Evolutionary conservation across 2,797 vertebrate species (phyloP).

Genomic region (Betta splendens): DNA sequence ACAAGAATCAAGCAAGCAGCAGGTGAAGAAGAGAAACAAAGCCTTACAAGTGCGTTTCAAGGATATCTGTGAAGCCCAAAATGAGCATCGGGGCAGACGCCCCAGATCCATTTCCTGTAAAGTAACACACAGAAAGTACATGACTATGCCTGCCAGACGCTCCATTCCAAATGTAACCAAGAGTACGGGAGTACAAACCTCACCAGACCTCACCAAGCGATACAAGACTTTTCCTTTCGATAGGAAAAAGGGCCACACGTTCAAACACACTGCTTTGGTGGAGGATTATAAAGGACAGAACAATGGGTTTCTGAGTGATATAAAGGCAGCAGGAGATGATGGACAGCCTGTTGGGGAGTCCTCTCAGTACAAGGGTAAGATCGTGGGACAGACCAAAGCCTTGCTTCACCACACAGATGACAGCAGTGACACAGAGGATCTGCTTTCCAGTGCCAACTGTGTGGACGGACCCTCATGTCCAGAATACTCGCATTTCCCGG

Average conservation of each 20-base stretch:
- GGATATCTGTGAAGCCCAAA: slow-evolving; percentile 98
- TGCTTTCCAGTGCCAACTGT: slow-evolving; percentile 78
- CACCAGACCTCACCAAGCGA: slow-evolving; percentile 91
- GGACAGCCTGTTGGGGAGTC: slow-evolving; percentile 69
- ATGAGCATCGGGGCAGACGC: slow-evolving; percentile 81
- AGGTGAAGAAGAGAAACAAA: slow-evolving; percentile 95
- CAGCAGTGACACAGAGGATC: slow-evolving; percentile 78
- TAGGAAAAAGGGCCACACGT: slow-evolving; percentile 89
- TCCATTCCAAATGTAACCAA: slow-evolving; percentile 98
- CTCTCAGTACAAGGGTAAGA: slow-evolving; percentile 74
- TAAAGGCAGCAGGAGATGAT: slow-evolving; percentile 75
- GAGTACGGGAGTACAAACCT: slow-evolving; percentile 98
- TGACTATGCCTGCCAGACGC: slow-evolving; percentile 95
- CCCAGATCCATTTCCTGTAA: slow-evolving; percentile 85
- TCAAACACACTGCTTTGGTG: slow-evolving; percentile 86
- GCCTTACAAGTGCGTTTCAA: slow-evolving; percentile 97
- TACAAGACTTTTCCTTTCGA: slow-evolving; percentile 98
- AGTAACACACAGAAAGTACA: slow-evolving; percentile 92
- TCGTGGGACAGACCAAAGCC: slow-evolving; percentile 83
- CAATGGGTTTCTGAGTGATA: slow-evolving; percentile 88
- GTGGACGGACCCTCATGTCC: slow-evolving; percentile 79
- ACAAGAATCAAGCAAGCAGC: slow-evolving; percentile 86
- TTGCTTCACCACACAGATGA: slow-evolving; percentile 86
- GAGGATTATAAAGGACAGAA: slow-evolving; percentile 87
- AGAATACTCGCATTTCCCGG: slow-evolving; percentile 76